Conservation (phyloP, 2,113 vertebrate species). For the Chamaea fasciata region DNA sequence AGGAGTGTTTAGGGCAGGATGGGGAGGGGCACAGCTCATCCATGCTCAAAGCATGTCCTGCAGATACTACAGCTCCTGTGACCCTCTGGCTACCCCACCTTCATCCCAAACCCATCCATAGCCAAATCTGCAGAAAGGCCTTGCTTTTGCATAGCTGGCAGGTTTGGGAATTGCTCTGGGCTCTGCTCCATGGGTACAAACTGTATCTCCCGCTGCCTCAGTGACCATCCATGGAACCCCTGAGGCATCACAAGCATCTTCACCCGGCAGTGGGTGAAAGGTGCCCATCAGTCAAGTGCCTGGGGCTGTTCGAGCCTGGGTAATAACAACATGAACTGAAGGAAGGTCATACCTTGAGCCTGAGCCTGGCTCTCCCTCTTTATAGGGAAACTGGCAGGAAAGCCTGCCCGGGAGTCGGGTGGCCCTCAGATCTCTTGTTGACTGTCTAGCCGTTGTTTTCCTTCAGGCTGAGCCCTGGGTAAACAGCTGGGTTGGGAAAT, state of each 20-base stretch:
- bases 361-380: background rate
- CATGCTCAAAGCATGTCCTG: background rate
- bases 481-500: slow-evolving; percentile 19
- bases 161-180: background rate
- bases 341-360: background rate
- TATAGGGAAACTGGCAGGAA: background rate
- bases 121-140: background rate
- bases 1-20: background rate
- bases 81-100: background rate
- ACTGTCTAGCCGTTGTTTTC: slow-evolving; percentile 35
- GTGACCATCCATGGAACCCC: background rate
- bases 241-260: background rate
- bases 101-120: background rate
- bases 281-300: background rate
- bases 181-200: background rate
- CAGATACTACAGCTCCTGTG: background rate
- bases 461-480: background rate
- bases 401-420: background rate
- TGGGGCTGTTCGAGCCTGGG: background rate
- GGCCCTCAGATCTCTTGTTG: background rate
- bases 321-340: background rate
- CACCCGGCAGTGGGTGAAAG: background rate
- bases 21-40: rapidly evolving
- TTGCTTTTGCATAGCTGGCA: background rate
- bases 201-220: background rate